These are phyloP conservation scores for Colaptes auratus DNA, from an alignment of 2,113 vertebrate species.

Conservation along the genomic window DNA sequence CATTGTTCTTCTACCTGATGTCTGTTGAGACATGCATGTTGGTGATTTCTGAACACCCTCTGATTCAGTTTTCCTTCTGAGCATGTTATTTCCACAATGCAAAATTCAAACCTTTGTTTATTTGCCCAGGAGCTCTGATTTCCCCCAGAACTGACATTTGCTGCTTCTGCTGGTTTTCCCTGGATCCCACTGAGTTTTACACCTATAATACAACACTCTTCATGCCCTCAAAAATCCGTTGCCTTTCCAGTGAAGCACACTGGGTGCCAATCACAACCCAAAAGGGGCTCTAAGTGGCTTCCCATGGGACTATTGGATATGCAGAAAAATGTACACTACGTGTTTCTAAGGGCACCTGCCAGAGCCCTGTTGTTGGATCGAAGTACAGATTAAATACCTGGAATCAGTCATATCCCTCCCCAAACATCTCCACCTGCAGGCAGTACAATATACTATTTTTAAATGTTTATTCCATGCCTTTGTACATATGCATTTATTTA, in stretches of 20 bases:
- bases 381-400: slow-evolving; percentile 7
- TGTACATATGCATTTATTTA: too few relatives aligned
- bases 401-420: not conserved
- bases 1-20: not conserved
- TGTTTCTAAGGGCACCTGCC: not conserved
- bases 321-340: not conserved
- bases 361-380: not conserved
- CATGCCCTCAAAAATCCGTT: not conserved
- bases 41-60: not conserved
- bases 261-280: not conserved
- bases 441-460: not conserved
- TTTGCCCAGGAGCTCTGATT: not conserved
- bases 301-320: not conserved
- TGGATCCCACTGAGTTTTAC: not conserved
- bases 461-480: not conserved
- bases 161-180: not conserved
- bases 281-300: not conserved
- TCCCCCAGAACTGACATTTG: not conserved
- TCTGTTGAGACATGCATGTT: not conserved
- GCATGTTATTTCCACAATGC: not conserved
- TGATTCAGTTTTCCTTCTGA: not conserved
- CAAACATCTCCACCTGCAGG: not conserved
- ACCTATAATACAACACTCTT: not conserved
- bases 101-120: not conserved
- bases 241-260: not conserved